Base-by-base conservation (phyloP, 2,888 invertebrate species). In the Dilophus febrilis region DNA sequence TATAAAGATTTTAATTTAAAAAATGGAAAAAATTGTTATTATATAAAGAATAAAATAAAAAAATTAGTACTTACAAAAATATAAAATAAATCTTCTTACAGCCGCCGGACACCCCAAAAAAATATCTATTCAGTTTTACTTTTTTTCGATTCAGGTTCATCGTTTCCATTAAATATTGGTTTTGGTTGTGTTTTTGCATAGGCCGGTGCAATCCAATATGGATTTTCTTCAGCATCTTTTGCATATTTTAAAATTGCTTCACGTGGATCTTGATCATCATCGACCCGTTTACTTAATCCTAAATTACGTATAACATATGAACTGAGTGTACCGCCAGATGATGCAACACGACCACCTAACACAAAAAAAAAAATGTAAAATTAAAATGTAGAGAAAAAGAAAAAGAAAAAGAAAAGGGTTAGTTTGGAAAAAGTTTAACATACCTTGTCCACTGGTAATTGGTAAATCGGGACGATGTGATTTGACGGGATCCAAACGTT, bases 291-390 rank as follows among this genome's bases (percentile, higher is more conserved):
- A 54, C 90, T 91, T 8, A 92, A 66, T 1, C 95, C 97, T 40
- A 98, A 68, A 57, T 95, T 94, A 43, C 95, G 75, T 35, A 95
- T 94, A 8, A 97, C 90, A 57, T 88, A 95, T 2, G 95, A 94
- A 49, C 94, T 92, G 1, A 98, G 66, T 0, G 97, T 98, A 40
- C 91, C 90, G 2, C 94, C 94, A 22, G 92, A 90, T 0, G 88
- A 85, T 0, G 90, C 92, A 0, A 95, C 85, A 44, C 95, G 70
- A 1, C 97, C 95, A 26, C 95, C 95, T 39, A 11, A 33, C 19
- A 18, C 4, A 4, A 11, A 19, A 33, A 33, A 17, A 32, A 32
- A 5, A 13, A 32, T 16, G 3, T 16, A 32, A 32, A 14, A n/a
- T n/a, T n/a, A n/a, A n/a, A n/a, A n/a, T n/a, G n/a, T n/a, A n/a